A percentile compares a stretch with the other conserved stretches of the same genome.
These are phyloP conservation scores for Malacoraja senta DNA, from an alignment of 2,797 vertebrate species.

Conservation along the genomic window DNA sequence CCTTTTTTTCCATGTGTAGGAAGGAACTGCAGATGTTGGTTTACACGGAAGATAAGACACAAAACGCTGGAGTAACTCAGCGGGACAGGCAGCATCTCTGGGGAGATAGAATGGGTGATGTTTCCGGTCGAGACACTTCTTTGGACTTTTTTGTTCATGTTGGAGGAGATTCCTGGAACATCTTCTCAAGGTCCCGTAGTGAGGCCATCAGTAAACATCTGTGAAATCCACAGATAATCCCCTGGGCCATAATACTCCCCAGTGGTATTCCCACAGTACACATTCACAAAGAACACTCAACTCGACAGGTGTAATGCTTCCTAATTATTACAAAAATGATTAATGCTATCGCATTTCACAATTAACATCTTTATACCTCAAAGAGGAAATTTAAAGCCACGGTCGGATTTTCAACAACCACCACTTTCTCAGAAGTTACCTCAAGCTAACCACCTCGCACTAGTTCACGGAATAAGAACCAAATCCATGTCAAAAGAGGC, in stretches of 20 bases:
- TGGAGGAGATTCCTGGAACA: not conserved
- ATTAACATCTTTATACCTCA: not conserved
- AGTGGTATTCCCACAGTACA: not conserved
- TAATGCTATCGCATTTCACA: not conserved
- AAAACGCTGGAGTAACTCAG: no score
- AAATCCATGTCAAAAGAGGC: not conserved
- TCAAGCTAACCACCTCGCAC: not conserved
- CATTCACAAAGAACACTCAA: no score
- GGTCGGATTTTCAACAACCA: not conserved
- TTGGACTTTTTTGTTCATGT: not conserved
- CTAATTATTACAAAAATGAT: not conserved
- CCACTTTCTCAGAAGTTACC: not conserved
- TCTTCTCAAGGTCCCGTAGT: not conserved
- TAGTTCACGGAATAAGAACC: not conserved
- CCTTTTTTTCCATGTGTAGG: no score
- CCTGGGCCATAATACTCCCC: not conserved
- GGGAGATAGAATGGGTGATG: no score
- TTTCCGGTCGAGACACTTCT: no score
- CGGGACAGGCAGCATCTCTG: no score
- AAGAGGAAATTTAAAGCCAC: constrained; percentile 16
- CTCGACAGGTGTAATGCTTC: not conserved
- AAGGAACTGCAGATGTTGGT: no score
- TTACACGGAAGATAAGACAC: no score
- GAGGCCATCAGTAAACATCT: not conserved
- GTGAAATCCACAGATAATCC: no score